A percentile compares a stretch with the other conserved stretches of the same genome.
These are phyloP conservation scores for cattle (Bos taurus) DNA, from an alignment of 2,113 vertebrate genomes.

Conservation along the genomic window DNA sequence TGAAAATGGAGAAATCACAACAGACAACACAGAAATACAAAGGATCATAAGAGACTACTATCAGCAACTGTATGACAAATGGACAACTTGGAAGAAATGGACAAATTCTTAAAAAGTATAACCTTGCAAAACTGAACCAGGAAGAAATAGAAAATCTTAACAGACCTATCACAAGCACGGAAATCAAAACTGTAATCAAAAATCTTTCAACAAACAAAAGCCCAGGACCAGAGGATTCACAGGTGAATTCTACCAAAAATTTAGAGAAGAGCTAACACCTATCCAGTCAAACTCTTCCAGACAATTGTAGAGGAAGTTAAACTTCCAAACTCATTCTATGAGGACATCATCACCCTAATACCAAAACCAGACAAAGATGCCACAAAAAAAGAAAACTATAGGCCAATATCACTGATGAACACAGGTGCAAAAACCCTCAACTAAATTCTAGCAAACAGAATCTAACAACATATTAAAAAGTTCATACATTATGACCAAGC, in stretches of 20 bases:
- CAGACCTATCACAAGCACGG: accelerated
- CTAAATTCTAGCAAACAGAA: background rate
- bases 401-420: background rate
- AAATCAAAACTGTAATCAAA: background rate
- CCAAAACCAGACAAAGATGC: background rate
- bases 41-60: background rate
- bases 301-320: background rate
- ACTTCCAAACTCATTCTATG: background rate
- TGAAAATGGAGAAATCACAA: background rate
- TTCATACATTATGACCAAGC: background rate
- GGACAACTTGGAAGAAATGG: background rate
- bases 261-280: background rate
- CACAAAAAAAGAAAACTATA: background rate
- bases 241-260: background rate
- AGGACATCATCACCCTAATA: background rate
- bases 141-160: background rate
- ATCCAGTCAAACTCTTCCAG: background rate
- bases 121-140: background rate
- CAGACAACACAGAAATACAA: background rate
- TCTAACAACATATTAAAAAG: background rate
- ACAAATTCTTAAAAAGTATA: background rate
- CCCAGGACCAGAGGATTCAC: background rate
- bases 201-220: background rate
- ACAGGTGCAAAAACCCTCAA: background rate
- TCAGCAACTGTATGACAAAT: background rate